Conservation (phyloP, 2,888 invertebrate genomes). For the Agrotis ipsilon region DNA sequence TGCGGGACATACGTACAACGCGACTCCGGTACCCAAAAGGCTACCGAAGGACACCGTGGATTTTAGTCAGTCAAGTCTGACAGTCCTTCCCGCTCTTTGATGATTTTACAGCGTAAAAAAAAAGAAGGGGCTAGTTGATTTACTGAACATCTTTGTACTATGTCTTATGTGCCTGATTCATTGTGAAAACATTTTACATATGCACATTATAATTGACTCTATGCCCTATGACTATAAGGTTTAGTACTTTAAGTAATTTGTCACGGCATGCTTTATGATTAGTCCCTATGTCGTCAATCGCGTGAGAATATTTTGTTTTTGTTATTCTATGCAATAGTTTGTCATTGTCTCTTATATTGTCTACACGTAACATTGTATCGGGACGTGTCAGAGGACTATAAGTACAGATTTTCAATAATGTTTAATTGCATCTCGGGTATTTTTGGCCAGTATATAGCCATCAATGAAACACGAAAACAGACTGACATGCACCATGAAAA, state of each 20-base stretch:
- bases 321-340: background rate
- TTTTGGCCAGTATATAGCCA: too few relatives aligned
- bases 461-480: too few relatives aligned
- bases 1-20: too few relatives aligned
- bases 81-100: too few relatives aligned
- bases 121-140: background rate
- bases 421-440: too few relatives aligned
- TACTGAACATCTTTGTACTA: background rate
- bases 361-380: background rate
- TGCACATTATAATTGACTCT: constrained; percentile 62
- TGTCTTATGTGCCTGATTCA: constrained; percentile 56
- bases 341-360: background rate
- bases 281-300: constrained; percentile 11
- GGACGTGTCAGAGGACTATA: too few relatives aligned
- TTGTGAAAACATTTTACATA: constrained; percentile 63
- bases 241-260: constrained; percentile 20
- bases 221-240: constrained; percentile 50
- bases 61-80: too few relatives aligned
- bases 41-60: too few relatives aligned
- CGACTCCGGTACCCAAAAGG: too few relatives aligned
- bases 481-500: too few relatives aligned
- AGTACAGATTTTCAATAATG: too few relatives aligned
- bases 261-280: constrained; percentile 11
- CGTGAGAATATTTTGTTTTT: constrained; percentile 28
- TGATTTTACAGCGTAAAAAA: too few relatives aligned